Base-by-base conservation (phyloP, 1,140 invertebrate species). In the Pseudomyrmex dendroicus region DNA sequence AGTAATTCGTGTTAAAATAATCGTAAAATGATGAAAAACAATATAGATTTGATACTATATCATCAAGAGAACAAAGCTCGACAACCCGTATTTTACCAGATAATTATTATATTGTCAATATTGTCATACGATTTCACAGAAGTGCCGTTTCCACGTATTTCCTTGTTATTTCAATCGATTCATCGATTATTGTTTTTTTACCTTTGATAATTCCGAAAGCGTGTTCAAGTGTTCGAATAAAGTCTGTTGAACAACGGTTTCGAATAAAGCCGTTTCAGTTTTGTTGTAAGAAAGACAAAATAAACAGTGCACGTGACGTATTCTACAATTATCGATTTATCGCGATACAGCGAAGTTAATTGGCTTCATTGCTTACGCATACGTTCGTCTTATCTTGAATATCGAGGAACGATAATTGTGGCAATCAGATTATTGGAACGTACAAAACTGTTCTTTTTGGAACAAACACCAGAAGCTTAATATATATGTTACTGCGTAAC, bases 161-260 rank as follows among this genome's bases (percentile, higher is more conserved):
- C 9, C 57, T 68, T 46, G 50, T 22, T 20, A 59, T 84, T 80
- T 80, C 82, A 74, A 12, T 87, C 64, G 82, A 86, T 84, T 86
- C 70, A 12, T 87, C 64, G 82, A 86, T 84, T 86, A 84, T 63
- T 74, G 25, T 59, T 25, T 73, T 73, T 73, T 20, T 52, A 56
- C 0, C 22, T 46, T 66, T 62, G 59, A 78, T 87, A 67, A 61
- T 87, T 61, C 15, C 15, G 3, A 76, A 22, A 61, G 82, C 80
- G 57, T 86, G 48, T 68, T 80, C 86, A 87, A 50, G 57, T 86
- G 84, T 86, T 77, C 25, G 5, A 0, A 4, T 59, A 8, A 8
- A 12, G 17, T 74, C 25, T 48, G 50, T 76, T 72, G 62, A 57
- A 66, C 52, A 61, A n/a, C n/a, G 20, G 15, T 63, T 73, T 84